Evolutionary conservation across 2,113 vertebrate genomes (phyloP).

Genomic region (Phycodurus eques): DNA sequence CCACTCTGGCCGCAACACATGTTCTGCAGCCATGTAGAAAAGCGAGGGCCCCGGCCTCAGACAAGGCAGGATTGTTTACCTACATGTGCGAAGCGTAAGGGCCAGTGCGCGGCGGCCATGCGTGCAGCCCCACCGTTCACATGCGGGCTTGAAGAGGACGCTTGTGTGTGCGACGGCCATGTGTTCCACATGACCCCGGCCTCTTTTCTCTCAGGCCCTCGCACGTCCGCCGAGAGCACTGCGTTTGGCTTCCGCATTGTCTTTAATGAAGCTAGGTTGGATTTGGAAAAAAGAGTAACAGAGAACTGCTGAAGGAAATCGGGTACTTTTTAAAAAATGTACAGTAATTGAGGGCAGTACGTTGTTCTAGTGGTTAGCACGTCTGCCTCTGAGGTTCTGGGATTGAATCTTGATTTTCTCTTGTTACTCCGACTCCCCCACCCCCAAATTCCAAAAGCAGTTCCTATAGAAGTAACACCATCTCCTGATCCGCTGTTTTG

Average conservation of each 20-base stretch:
- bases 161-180: slow-evolving; percentile 59
- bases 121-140: slow-evolving; percentile 65
- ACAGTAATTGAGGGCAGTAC: too few relatives aligned
- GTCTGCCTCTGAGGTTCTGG: too few relatives aligned
- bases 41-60: slow-evolving; percentile 67
- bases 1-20: slow-evolving; percentile 82
- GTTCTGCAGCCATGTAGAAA: slow-evolving; percentile 82
- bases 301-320: too few relatives aligned
- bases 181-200: slow-evolving; percentile 61
- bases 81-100: slow-evolving; percentile 77
- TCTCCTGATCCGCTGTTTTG: not conserved
- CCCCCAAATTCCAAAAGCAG: too few relatives aligned
- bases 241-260: not conserved
- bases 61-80: slow-evolving; percentile 75
- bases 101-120: slow-evolving; percentile 71
- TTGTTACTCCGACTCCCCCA: too few relatives aligned
- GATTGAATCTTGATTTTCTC: too few relatives aligned
- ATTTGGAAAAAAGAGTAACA: too few relatives aligned
- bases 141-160: slow-evolving; percentile 55
- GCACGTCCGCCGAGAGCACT: not conserved
- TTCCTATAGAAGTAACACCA: too few relatives aligned
- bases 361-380: too few relatives aligned
- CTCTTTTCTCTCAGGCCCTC: slow-evolving; percentile 14
- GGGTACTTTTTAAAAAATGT: too few relatives aligned
- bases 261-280: not conserved